A percentile compares a stretch with the other conserved stretches of the same genome.
phyloP scores from a whole-genome alignment of 2,888 invertebrate species.

The Pocota personata region DNA sequence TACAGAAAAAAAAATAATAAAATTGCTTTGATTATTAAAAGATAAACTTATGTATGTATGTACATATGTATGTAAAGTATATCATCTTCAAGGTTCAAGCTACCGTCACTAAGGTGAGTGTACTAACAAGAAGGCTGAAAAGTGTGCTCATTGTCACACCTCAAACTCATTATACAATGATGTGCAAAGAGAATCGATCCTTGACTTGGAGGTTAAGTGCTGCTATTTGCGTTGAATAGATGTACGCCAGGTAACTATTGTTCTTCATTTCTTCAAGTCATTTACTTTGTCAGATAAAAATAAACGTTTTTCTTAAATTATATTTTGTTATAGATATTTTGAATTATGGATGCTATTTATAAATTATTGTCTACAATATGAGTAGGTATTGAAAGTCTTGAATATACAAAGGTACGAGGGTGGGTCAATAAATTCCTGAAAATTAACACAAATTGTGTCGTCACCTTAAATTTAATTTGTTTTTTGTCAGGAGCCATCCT shows the following conservation, averaged over 20 bases:
- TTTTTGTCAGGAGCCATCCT: too few species aligned
- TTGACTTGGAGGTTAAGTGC: constrained; percentile 34
- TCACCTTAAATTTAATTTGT: too few species aligned
- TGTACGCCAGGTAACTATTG: constrained; percentile 43
- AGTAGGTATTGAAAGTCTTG: too few species aligned
- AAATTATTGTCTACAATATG: neutral
- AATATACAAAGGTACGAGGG: too few species aligned
- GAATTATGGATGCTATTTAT: neutral
- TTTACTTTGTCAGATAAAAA: constrained; percentile 27
- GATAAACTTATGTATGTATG: too few species aligned
- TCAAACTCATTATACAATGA: constrained; percentile 37
- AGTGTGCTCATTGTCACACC: constrained; percentile 55
- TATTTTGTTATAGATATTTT: constrained; percentile 3
- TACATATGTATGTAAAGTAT: too few species aligned
- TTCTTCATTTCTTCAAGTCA: constrained; percentile 35
- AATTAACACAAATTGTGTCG: too few species aligned
- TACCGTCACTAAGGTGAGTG: constrained; percentile 17
- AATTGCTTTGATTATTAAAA: neutral
- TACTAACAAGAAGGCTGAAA: constrained; percentile 1
- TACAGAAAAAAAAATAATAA: neutral
- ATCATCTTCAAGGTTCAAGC: too few species aligned
- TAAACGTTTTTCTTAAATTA: constrained; percentile 29
- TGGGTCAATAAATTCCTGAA: too few species aligned
- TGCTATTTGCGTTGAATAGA: constrained; percentile 21
- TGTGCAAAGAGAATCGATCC: constrained; percentile 42